phyloP scores from a whole-genome alignment of 2,797 vertebrate genomes.

The Acrocephalus scirpaceus region DNA sequence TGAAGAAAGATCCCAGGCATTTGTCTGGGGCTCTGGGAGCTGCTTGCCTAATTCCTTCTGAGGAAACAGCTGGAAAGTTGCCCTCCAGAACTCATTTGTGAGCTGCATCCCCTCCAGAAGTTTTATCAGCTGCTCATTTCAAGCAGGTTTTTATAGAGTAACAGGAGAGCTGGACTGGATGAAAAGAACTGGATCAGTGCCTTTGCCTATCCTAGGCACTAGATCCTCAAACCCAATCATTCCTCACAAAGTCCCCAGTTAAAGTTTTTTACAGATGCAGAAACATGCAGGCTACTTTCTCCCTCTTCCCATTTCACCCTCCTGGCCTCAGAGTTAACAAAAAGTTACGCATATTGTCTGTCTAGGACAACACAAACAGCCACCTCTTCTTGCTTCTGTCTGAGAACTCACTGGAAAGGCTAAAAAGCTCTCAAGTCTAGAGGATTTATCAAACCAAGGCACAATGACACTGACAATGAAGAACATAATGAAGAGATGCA shows the following conservation, averaged over 20 bases:
- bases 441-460: background rate
- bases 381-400: background rate
- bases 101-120: constrained; percentile 4
- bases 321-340: background rate
- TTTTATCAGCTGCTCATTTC: constrained; percentile 41
- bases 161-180: background rate
- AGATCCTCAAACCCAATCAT: background rate
- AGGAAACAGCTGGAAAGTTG: constrained; percentile 55
- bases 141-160: constrained; percentile 2
- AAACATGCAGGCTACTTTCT: background rate
- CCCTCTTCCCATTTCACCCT: background rate
- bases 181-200: background rate
- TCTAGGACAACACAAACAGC: background rate
- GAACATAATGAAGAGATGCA: background rate
- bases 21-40: constrained; percentile 42
- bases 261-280: background rate
- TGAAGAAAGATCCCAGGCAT: constrained; percentile 41
- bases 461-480: background rate
- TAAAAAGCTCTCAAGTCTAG: background rate
- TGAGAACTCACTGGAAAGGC: background rate
- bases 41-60: constrained; percentile 1
- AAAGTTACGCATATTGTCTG: background rate
- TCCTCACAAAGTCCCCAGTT: background rate
- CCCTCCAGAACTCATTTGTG: constrained; percentile 38
- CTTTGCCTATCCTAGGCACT: background rate